A percentile compares a stretch with the other conserved stretches of the same genome.
Conservation (phyloP, 2,113 vertebrate genomes). For the Gracilinanus agilis region DNA sequence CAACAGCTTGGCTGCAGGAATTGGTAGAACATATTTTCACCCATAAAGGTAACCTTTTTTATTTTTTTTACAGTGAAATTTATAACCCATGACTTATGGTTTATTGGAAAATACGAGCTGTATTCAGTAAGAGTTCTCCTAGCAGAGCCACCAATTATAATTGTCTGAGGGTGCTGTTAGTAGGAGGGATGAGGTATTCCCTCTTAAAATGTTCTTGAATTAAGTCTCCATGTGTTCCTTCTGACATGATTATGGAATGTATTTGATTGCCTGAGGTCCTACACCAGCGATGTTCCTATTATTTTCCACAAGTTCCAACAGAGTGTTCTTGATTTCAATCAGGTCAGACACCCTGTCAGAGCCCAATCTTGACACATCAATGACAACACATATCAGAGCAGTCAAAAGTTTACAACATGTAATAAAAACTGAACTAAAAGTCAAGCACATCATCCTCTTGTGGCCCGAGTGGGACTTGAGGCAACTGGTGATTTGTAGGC, state of each 20-base stretch:
- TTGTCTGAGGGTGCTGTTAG: neutral
- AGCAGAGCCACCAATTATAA: neutral
- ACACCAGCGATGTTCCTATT: neutral
- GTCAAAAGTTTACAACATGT: constrained; percentile 80
- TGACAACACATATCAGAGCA: constrained; percentile 79
- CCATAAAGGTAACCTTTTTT: constrained; percentile 15
- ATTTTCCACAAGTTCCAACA: constrained; percentile 64
- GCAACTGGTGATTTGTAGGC: constrained; percentile 84
- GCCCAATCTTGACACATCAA: constrained; percentile 73
- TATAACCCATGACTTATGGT: neutral
- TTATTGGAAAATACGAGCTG: neutral
- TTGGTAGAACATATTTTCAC: neutral
- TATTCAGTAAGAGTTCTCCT: neutral
- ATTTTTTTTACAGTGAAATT: neutral
- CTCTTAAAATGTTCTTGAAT: constrained; percentile 32
- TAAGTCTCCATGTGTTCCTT: rapidly evolving
- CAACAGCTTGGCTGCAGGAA: constrained; percentile 25
- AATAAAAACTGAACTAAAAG: constrained; percentile 84
- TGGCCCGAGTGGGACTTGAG: constrained; percentile 72
- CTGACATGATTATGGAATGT: neutral
- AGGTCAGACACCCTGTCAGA: constrained; percentile 74
- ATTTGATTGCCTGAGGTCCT: constrained; percentile 47
- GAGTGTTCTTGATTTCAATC: constrained; percentile 75
- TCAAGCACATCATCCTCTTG: constrained; percentile 65
- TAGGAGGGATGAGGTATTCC: neutral